A percentile compares a stretch with the other conserved stretches of the same genome.
phyloP scores from a whole-genome alignment of 1,140 invertebrate genomes.

The Zaprionus africanus region DNA sequence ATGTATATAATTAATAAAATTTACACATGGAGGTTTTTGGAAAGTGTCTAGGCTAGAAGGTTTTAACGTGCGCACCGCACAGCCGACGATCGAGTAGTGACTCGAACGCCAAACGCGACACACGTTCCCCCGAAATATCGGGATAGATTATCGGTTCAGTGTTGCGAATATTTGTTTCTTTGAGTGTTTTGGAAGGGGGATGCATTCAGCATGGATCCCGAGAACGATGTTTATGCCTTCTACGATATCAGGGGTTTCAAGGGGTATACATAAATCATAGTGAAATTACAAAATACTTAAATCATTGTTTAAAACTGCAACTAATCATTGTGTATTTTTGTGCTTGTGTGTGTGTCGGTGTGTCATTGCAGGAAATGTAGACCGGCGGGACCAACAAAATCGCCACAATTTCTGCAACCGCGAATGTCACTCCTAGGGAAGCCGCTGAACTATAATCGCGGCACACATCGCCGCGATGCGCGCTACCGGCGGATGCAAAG shows the following conservation, averaged over 20 bases:
- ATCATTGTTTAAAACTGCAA: neutral
- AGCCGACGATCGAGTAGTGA: conserved; percentile 68
- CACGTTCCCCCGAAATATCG: conserved; percentile 47
- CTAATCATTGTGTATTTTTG: neutral
- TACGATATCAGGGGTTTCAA: conserved; percentile 69
- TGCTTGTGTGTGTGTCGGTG: neutral
- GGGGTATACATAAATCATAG: conserved; percentile 45
- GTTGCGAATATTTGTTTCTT: conserved; percentile 8
- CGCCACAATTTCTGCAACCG: conserved; percentile 89
- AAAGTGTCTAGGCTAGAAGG: conserved; percentile 70
- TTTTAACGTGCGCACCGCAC: conserved; percentile 64
- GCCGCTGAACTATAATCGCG: conserved; percentile 93
- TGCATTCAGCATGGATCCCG: conserved; percentile 69
- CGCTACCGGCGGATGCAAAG: conserved; percentile 94
- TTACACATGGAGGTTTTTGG: conserved; percentile 77
- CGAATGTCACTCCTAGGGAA: conserved; percentile 96
- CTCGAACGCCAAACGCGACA: conserved; percentile 62
- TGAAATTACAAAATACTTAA: neutral
- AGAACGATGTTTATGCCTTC: conserved; percentile 76
- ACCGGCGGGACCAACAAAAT: conserved; percentile 77
- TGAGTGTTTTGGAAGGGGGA: conserved; percentile 12
- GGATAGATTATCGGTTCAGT: conserved; percentile 30
- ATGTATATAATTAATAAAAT: conserved; percentile 82
- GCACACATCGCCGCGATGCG: conserved; percentile 91
- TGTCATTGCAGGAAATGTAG: conserved; percentile 80